Evolutionary conservation across 2,113 vertebrate genomes (phyloP).

Genomic region (Pyxicephalus adspersus): DNA sequence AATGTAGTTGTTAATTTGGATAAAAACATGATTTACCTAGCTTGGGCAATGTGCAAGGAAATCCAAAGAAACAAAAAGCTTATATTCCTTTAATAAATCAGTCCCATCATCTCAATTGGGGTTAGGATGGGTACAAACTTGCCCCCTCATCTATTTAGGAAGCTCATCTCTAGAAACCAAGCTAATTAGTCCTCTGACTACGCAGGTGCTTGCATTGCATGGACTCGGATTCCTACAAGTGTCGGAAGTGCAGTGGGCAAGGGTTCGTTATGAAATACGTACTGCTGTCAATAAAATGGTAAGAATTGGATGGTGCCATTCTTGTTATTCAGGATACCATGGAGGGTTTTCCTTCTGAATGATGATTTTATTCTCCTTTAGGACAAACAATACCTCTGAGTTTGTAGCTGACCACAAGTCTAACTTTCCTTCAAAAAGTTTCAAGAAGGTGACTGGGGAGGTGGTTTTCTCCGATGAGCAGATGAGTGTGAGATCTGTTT

Average conservation of each 20-base stretch:
- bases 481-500: background rate
- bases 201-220: background rate
- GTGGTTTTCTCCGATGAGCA: background rate
- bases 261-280: background rate
- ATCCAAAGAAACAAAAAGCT: too few relatives aligned
- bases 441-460: conserved; percentile 24
- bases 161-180: too few relatives aligned
- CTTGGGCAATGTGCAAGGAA: too few relatives aligned
- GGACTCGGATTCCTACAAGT: background rate
- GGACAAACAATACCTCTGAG: conserved; percentile 3
- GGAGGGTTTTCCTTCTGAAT: background rate
- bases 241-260: background rate
- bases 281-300: conserved; percentile 10
- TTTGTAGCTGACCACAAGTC: conserved; percentile 1
- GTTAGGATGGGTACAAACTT: too few relatives aligned
- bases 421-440: conserved; percentile 3
- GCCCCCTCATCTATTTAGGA: too few relatives aligned
- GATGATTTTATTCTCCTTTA: background rate
- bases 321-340: background rate
- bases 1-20: too few relatives aligned
- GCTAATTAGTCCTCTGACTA: too few relatives aligned
- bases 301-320: background rate
- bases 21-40: too few relatives aligned
- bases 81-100: too few relatives aligned
- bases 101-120: too few relatives aligned